Evolutionary conservation across 2,797 vertebrate genomes (phyloP).

Genomic region (Sciurus vulgaris): DNA sequence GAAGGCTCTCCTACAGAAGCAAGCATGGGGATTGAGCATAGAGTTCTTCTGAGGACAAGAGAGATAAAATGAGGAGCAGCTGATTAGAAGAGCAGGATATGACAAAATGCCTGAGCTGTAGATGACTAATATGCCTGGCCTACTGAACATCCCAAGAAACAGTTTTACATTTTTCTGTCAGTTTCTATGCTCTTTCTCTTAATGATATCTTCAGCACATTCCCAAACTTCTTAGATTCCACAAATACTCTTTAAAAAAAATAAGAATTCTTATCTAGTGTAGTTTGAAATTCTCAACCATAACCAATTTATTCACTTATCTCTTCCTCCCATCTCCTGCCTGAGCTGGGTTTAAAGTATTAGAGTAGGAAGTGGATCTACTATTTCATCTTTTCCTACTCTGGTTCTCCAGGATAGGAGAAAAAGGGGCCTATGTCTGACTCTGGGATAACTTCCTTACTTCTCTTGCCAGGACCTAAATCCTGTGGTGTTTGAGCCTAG

Average conservation of each 20-base stretch:
- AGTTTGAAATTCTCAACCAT: slow-evolving; percentile 7
- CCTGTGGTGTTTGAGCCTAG: background rate
- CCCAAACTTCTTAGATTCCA: background rate
- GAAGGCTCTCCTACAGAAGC: background rate
- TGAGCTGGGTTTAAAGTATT: background rate
- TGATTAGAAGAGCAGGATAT: background rate
- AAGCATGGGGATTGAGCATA: background rate
- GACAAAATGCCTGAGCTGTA: background rate
- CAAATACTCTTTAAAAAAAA: background rate
- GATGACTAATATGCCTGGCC: background rate
- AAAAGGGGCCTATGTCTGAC: background rate
- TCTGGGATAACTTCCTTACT: background rate
- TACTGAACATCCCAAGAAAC: background rate
- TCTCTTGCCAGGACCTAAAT: background rate
- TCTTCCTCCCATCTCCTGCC: background rate
- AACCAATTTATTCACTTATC: background rate
- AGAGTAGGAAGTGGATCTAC: too few relatives aligned
- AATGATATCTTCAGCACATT: background rate
- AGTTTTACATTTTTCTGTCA: background rate
- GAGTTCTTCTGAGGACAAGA: background rate
- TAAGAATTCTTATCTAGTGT: background rate
- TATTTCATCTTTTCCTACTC: background rate
- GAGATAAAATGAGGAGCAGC: background rate
- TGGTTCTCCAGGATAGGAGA: background rate
- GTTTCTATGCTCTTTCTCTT: background rate